phyloP scores from a whole-genome alignment of 2,113 vertebrate species.

The Cyprinus carpio region DNA sequence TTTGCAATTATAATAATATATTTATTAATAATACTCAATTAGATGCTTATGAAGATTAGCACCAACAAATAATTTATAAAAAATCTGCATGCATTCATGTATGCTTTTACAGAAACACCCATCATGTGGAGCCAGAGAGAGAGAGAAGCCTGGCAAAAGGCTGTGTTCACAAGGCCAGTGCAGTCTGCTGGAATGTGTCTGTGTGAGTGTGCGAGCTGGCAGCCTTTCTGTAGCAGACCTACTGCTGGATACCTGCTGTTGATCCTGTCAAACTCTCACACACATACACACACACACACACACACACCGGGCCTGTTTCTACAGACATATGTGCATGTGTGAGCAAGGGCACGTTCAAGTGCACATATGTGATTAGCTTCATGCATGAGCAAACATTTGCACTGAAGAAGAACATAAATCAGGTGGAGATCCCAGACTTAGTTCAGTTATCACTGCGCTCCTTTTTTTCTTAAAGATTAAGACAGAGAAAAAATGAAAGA shows the following conservation, averaged over 20 bases:
- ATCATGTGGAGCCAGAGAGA: constrained; percentile 1
- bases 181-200: constrained; percentile 71
- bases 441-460: neutral
- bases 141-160: constrained; percentile 52
- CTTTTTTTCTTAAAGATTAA: neutral
- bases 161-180: constrained; percentile 62
- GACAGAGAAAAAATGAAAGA: neutral
- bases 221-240: constrained; percentile 43
- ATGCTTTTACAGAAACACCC: neutral
- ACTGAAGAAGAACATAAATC: neutral
- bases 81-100: neutral
- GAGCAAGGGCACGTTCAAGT: neutral
- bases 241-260: constrained; percentile 64
- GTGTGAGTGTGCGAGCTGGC: constrained; percentile 44
- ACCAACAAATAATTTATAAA: neutral
- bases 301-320: constrained; percentile 13
- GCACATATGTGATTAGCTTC: constrained; percentile 13
- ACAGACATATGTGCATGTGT: constrained; percentile 13
- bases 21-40: no score
- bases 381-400: constrained; percentile 16
- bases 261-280: constrained; percentile 51
- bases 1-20: no score
- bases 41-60: no score
- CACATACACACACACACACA: neutral
- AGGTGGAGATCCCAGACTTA: neutral